Conservation (phyloP, 2,888 invertebrate species). For the Ametastegia equiseti region DNA sequence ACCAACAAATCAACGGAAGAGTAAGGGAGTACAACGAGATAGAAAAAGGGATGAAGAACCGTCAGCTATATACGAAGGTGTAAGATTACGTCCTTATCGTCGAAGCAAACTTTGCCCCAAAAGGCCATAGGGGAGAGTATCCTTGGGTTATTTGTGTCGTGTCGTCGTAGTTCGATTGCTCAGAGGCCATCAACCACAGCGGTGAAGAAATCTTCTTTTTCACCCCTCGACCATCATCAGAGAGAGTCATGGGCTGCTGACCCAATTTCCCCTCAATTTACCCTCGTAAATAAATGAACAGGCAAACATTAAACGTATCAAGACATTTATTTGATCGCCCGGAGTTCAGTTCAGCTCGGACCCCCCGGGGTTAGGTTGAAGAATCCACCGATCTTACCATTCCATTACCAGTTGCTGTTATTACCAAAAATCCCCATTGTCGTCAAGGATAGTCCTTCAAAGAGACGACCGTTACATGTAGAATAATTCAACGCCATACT, state of each 20-base stretch:
- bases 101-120: neutral
- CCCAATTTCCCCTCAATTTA: constrained; percentile 72
- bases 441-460: too few species aligned
- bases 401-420: too few species aligned
- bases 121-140: neutral
- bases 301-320: constrained; percentile 69
- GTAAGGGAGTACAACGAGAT: constrained; percentile 56
- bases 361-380: too few species aligned
- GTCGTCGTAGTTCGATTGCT: constrained; percentile 66
- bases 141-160: constrained; percentile 66
- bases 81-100: constrained; percentile 71
- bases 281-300: constrained; percentile 69
- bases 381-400: too few species aligned
- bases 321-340: constrained; percentile 69
- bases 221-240: neutral
- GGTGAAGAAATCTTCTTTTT: constrained; percentile 39
- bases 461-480: too few species aligned
- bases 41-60: constrained; percentile 42
- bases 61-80: constrained; percentile 64
- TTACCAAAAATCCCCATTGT: too few species aligned
- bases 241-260: constrained; percentile 59
- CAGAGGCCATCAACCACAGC: constrained; percentile 39
- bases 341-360: constrained; percentile 47
- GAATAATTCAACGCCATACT: too few species aligned
- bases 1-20: neutral